phyloP scores from a whole-genome alignment of 1,140 invertebrate species.

The Zaprionus nigranus region DNA sequence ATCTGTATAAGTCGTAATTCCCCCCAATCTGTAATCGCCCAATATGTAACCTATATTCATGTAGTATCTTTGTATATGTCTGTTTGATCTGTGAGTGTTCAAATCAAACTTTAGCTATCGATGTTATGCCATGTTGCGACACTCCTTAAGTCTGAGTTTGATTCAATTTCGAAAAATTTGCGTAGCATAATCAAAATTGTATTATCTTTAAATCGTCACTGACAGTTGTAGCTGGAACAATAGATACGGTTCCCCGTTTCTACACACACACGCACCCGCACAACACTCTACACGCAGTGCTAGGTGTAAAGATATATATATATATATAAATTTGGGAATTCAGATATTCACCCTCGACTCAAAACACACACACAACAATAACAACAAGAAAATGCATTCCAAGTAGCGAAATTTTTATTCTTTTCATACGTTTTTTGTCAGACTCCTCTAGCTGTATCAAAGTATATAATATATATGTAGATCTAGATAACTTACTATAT shows the following conservation, averaged over 20 bases:
- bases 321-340: too few relatives aligned
- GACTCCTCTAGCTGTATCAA: constrained; percentile 45
- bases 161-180: constrained; percentile 16
- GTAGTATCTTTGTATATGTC: not conserved
- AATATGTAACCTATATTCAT: constrained; percentile 29
- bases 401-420: constrained; percentile 69
- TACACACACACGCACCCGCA: constrained; percentile 5
- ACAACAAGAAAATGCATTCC: constrained; percentile 63
- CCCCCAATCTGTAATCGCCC: too few relatives aligned
- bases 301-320: not conserved
- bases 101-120: not conserved
- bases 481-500: constrained; percentile 39
- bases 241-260: not conserved
- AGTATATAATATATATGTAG: constrained; percentile 35
- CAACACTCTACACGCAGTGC: constrained; percentile 1
- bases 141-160: constrained; percentile 10
- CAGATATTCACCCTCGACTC: not conserved
- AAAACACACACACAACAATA: constrained; percentile 33
- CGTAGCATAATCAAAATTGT: constrained; percentile 49
- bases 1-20: not conserved
- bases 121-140: not conserved
- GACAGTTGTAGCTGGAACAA: not conserved
- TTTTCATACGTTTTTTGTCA: constrained; percentile 48
- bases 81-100: not conserved
- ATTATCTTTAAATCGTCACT: not conserved